Conservation (phyloP, 2,113 vertebrate species). For the Cariama cristata region DNA sequence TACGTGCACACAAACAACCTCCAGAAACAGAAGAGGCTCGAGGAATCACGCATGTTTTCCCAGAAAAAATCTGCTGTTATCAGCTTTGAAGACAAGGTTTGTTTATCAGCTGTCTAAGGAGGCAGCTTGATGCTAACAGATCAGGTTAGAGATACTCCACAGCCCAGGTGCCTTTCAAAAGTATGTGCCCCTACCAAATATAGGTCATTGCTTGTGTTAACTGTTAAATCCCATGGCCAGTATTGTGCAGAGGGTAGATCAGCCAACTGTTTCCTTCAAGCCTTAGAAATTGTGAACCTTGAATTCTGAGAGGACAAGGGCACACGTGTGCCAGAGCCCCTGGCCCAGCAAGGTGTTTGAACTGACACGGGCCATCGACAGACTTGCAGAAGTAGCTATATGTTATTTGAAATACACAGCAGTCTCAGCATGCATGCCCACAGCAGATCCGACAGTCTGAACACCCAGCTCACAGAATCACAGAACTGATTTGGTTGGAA, state of each 20-base stretch:
- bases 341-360: not conserved
- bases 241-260: not conserved
- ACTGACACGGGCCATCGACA: accelerated
- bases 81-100: not conserved
- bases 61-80: not conserved
- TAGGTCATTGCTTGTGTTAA: not conserved
- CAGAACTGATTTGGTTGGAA: too few relatives aligned
- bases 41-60: not conserved
- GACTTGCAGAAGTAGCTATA: not conserved
- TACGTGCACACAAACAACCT: not conserved
- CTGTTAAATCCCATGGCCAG: not conserved
- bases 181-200: not conserved
- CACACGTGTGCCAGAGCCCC: accelerated
- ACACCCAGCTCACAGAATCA: not conserved
- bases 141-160: not conserved
- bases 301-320: not conserved
- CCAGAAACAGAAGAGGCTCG: not conserved
- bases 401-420: not conserved
- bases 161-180: not conserved
- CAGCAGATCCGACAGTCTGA: not conserved
- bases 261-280: not conserved
- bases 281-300: not conserved
- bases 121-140: not conserved
- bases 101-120: not conserved
- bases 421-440: accelerated